phyloP scores from a whole-genome alignment of 2,888 invertebrate genomes.

The Quadriops clusia region DNA sequence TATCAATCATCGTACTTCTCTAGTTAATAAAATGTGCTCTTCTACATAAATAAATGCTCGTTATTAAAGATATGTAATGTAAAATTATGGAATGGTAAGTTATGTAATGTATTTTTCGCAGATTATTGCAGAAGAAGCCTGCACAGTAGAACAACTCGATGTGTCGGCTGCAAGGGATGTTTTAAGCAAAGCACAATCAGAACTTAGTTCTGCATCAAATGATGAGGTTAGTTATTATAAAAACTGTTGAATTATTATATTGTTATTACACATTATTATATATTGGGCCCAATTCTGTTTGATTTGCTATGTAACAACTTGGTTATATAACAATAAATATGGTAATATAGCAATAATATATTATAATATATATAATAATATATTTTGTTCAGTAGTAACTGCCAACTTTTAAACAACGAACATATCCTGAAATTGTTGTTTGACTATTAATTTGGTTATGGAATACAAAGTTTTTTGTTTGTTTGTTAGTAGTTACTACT shows the following conservation, averaged over 20 bases:
- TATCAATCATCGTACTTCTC: no score
- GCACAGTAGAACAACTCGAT: slow-evolving; percentile 74
- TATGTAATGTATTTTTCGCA: slow-evolving; percentile 40
- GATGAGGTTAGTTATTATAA: slow-evolving; percentile 50
- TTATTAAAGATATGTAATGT: slow-evolving; percentile 5
- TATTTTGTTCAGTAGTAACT: slow-evolving; percentile 3
- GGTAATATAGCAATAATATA: no score
- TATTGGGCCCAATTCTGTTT: background rate
- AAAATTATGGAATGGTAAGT: slow-evolving; percentile 25
- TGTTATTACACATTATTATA: no score
- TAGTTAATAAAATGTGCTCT: no score
- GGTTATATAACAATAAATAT: no score
- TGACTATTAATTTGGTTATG: no score
- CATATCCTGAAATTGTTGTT: no score
- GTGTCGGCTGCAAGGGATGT: slow-evolving; percentile 68
- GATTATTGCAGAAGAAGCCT: slow-evolving; percentile 93
- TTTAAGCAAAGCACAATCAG: slow-evolving; percentile 71
- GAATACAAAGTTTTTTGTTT: no score
- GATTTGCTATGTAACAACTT: slow-evolving; percentile 3
- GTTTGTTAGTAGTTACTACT: no score
- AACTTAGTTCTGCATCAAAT: slow-evolving; percentile 63
- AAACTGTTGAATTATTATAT: no score
- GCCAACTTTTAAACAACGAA: no score
- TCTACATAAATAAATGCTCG: no score
- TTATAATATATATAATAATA: background rate